These are phyloP conservation scores for Polydrusus cervinus DNA, from an alignment of 2,888 invertebrate genomes.

Conservation along the genomic window DNA sequence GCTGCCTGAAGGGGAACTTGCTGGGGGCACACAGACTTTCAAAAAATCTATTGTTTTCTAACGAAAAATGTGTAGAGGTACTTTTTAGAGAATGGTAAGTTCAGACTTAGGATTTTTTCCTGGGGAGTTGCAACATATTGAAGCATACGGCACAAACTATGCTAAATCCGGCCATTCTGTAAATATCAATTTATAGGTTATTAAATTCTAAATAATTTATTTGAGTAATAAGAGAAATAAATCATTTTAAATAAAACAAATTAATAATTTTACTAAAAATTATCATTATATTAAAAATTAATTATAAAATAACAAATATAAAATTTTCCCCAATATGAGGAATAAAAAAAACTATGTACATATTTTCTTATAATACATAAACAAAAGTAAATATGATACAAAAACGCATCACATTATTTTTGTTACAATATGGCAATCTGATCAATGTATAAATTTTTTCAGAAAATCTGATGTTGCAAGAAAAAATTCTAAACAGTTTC, in stretches of 20 bases:
- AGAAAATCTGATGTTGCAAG: background rate
- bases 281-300: slow-evolving; percentile 3
- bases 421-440: slow-evolving; percentile 29
- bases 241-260: slow-evolving; percentile 2
- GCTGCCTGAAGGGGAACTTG: too few relatives aligned
- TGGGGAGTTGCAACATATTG: too few relatives aligned
- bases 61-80: too few relatives aligned
- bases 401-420: slow-evolving; percentile 13
- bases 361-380: slow-evolving; percentile 23
- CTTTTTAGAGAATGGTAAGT: too few relatives aligned
- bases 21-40: too few relatives aligned
- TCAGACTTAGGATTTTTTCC: too few relatives aligned
- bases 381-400: slow-evolving; percentile 16
- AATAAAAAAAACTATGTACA: slow-evolving; percentile 20
- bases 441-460: slow-evolving; percentile 18
- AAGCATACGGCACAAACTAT: too few relatives aligned
- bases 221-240: too few relatives aligned
- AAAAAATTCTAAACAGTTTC: background rate
- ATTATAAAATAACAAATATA: slow-evolving; percentile 19
- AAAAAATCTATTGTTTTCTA: too few relatives aligned
- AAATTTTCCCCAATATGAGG: slow-evolving; percentile 38
- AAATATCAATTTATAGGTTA: too few relatives aligned
- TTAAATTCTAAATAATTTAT: too few relatives aligned
- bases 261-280: slow-evolving; percentile 14
- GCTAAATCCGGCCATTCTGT: too few relatives aligned